Evolutionary conservation across 1,140 invertebrate genomes (phyloP).

Genomic region (Holcopasites calliopsidis): DNA sequence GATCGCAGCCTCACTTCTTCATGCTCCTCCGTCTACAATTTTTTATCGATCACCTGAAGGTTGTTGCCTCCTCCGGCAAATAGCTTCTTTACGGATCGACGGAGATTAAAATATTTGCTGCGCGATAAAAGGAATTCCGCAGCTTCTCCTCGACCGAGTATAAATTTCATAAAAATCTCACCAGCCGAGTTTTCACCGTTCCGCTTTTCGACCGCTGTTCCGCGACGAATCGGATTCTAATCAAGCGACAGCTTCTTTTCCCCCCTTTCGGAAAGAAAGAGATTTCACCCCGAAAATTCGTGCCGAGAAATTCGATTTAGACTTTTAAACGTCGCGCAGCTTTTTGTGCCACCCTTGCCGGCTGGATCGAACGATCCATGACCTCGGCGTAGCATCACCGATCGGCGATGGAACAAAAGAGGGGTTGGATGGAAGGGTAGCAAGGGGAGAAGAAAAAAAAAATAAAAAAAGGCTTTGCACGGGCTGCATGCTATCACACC

Average conservation of each 20-base stretch:
- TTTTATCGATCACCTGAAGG: constrained; percentile 39
- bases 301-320: neutral
- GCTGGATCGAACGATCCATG: constrained; percentile 9
- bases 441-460: neutral
- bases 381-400: neutral
- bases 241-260: neutral
- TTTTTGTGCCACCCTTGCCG: neutral
- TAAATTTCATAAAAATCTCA: no score
- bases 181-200: neutral
- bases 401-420: constrained; percentile 29
- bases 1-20: neutral
- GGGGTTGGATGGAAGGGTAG: constrained; percentile 7
- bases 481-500: constrained; percentile 39
- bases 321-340: constrained; percentile 3
- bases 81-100: constrained; percentile 28
- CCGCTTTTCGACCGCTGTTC: neutral
- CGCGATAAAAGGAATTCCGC: neutral
- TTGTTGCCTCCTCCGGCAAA: neutral
- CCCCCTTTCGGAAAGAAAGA: neutral
- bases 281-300: neutral
- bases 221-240: constrained; percentile 9
- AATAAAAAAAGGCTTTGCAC: constrained; percentile 27
- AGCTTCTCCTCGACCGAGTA: neutral
- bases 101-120: constrained; percentile 26
- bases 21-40: neutral